phyloP scores from a whole-genome alignment of 2,797 vertebrate species.

The Sciurus vulgaris region DNA sequence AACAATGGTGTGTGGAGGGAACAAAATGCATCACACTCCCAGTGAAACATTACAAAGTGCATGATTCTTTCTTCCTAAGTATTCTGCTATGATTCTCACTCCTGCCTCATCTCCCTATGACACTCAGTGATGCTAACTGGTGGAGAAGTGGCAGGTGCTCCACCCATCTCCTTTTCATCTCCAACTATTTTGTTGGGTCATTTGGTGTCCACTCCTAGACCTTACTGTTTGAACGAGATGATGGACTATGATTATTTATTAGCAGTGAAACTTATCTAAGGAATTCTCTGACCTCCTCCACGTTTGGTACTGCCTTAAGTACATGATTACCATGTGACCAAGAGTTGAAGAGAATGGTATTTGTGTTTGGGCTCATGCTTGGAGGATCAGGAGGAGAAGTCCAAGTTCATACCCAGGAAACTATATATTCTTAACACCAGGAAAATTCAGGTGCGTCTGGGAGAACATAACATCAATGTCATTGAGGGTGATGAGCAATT shows the following conservation, averaged over 20 bases:
- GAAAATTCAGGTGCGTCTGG: conserved; percentile 72
- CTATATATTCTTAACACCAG: conserved; percentile 43
- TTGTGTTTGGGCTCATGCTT: not conserved
- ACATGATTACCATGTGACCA: not conserved
- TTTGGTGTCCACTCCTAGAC: not conserved
- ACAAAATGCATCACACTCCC: not conserved
- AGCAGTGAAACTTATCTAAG: no score
- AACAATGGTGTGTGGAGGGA: not conserved
- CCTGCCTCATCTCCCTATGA: not conserved
- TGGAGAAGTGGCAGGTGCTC: not conserved
- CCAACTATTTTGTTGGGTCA: not conserved
- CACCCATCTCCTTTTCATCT: not conserved
- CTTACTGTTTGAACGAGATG: not conserved
- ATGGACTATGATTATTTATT: no score
- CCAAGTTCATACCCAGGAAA: not conserved
- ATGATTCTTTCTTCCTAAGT: not conserved
- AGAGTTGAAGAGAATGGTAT: not conserved
- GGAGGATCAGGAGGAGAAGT: rapidly evolving
- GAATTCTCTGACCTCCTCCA: not conserved
- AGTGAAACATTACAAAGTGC: not conserved
- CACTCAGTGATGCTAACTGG: not conserved
- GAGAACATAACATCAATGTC: conserved; percentile 74
- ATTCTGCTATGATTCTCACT: not conserved
- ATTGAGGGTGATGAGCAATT: conserved; percentile 76
- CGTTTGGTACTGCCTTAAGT: no score